These are phyloP conservation scores for Passer montanus DNA, from an alignment of 2,113 vertebrate species.

Conservation along the genomic window DNA sequence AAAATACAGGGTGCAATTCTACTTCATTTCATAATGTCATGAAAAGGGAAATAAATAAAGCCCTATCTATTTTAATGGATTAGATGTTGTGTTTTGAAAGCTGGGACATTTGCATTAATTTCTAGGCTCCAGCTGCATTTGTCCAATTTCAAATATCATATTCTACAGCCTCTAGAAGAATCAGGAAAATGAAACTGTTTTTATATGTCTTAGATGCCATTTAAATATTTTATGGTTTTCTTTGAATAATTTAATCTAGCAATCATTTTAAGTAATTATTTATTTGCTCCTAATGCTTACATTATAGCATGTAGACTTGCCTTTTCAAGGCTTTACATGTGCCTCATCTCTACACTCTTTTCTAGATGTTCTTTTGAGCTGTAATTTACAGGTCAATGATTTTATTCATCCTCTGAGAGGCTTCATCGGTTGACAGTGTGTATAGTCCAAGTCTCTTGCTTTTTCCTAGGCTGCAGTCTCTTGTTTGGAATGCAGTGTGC, in stretches of 20 bases:
- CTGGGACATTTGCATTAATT: background rate
- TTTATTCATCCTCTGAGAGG: constrained; percentile 17
- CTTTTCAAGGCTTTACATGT: background rate
- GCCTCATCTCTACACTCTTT: background rate
- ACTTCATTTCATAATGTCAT: background rate
- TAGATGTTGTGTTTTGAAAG: background rate
- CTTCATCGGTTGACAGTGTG: background rate
- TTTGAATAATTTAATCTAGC: background rate
- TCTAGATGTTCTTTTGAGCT: background rate
- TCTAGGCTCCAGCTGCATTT: background rate
- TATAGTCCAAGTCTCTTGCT: background rate
- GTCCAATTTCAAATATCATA: background rate
- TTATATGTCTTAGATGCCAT: background rate
- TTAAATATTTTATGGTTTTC: background rate
- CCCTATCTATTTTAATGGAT: background rate
- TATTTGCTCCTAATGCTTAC: background rate
- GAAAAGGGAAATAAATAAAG: background rate
- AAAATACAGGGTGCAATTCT: background rate
- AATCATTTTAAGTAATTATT: background rate
- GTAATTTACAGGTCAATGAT: background rate
- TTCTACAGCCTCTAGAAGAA: background rate
- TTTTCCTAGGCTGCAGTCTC: background rate
- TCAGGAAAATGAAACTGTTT: background rate
- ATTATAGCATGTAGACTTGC: background rate
- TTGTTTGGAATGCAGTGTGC: background rate